Base-by-base conservation (phyloP, 2,113 vertebrate species). In the Corvus hawaiiensis region DNA sequence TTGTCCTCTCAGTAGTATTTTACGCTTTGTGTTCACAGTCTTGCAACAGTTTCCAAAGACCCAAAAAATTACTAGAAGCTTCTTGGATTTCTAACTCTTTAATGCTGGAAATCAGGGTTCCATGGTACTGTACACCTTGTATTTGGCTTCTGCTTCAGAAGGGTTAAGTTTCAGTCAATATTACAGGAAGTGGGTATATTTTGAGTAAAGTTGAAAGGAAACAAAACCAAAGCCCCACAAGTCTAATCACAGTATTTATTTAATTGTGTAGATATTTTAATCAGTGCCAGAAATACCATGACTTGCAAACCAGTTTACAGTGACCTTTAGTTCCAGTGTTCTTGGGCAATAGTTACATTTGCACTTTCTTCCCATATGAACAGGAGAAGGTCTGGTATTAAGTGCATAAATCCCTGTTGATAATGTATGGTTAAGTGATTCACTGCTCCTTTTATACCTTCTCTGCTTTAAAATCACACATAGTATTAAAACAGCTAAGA, bases 201-300 rank as follows among this genome's bases (percentile, higher is more conserved):
- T 94, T 81, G 71, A 88, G 76, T 85, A 32, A 93, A 92, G 20
- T 26, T 67, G 74, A 95, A 97, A 96, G 63, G 44, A 92, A 92
- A 62, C 49, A 83, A 84, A 94, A 81, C 89, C 93, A 94, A 96
- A 96, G 94, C 30, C 52, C 73, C 30, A 32, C 52, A 93, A 85
- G 46, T 81, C 55, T 82, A 84, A 92, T 97, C 64, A 92, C 89
- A 94, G 94, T 97, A 87, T 97, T 97, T 96, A 83, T 96, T 94
- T 97, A 87, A 77, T 96, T 92, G 77, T 96, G 72, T 95, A 93
- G 88, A 52, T 80, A 86, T 55, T 96, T 83, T 91, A 63, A 88
- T 78, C 59, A 62, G 89, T 97, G 93, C 95, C 93, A 96, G 97
- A 95, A 90, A 95, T 94, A 89, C 71, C 62, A 59, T 80, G 63